phyloP scores from a whole-genome alignment of 2,888 invertebrate species.

The Malthinus seriepunctatus region DNA sequence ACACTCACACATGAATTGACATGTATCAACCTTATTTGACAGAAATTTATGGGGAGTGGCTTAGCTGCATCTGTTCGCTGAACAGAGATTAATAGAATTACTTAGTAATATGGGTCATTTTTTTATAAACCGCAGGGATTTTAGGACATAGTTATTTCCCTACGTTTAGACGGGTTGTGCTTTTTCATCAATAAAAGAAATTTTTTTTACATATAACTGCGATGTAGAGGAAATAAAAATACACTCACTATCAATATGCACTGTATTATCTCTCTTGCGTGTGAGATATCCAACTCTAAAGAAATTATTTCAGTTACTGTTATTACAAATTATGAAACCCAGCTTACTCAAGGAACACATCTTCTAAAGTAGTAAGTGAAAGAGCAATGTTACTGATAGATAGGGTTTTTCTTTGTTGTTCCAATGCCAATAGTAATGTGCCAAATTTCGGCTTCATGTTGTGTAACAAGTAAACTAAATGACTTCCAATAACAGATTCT shows the following conservation, averaged over 20 bases:
- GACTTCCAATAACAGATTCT: conserved; percentile 49
- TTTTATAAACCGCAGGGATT: no score
- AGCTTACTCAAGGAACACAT: conserved; percentile 66
- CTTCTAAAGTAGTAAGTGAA: no score
- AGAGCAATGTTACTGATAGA: no score
- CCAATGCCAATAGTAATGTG: conserved; percentile 65
- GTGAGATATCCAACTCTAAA: conserved; percentile 26
- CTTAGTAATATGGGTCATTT: no score
- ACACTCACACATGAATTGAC: no score
- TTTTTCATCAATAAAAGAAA: background rate
- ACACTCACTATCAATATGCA: background rate
- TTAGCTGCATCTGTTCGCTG: no score
- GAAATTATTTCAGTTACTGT: conserved; percentile 10
- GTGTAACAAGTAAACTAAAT: conserved; percentile 59
- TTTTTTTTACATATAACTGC: background rate
- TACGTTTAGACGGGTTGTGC: no score
- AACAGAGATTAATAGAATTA: no score
- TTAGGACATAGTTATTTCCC: no score
- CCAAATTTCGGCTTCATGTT: conserved; percentile 61
- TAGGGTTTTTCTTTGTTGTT: conserved; percentile 79
- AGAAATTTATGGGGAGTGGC: no score
- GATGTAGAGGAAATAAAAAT: background rate
- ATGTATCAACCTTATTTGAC: no score
- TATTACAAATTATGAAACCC: background rate
- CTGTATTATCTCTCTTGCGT: conserved; percentile 1